These are phyloP conservation scores for Chromoteleia sp. DNA, from an alignment of 2,888 invertebrate genomes.

Conservation along the genomic window DNA sequence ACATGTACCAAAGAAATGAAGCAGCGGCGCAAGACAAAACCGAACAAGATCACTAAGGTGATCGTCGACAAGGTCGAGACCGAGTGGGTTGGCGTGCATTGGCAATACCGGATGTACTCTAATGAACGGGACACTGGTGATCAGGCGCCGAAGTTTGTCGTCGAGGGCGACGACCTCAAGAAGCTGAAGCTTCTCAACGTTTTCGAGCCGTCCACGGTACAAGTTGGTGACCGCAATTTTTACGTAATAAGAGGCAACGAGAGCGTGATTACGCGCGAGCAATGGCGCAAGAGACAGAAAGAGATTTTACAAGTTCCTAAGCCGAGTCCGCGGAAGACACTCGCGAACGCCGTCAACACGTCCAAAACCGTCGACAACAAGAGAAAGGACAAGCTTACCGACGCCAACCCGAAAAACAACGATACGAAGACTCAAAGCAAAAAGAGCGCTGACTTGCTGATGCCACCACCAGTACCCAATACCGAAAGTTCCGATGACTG, in stretches of 20 bases:
- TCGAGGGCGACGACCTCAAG: conserved; percentile 91
- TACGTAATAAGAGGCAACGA: conserved; percentile 92
- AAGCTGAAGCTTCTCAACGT: conserved; percentile 93
- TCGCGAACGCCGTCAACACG: conserved; percentile 73
- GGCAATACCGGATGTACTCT: conserved; percentile 92
- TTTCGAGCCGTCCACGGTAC: conserved; percentile 94
- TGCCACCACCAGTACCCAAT: conserved; percentile 76
- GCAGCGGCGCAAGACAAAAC: conserved; percentile 82
- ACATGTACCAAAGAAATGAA: conserved; percentile 91
- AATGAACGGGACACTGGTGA: conserved; percentile 87
- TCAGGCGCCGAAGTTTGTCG: conserved; percentile 88
- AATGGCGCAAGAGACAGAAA: conserved; percentile 88
- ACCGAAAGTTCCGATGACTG: conserved; percentile 84
- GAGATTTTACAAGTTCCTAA: conserved; percentile 83
- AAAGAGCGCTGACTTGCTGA: conserved; percentile 67
- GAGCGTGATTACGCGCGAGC: conserved; percentile 90
- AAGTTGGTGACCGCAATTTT: conserved; percentile 95
- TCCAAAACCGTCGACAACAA: conserved; percentile 76
- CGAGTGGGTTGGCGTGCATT: conserved; percentile 92
- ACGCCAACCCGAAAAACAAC: conserved; percentile 69
- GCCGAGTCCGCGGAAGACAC: conserved; percentile 80
- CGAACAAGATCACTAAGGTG: conserved; percentile 85
- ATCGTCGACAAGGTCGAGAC: conserved; percentile 94
- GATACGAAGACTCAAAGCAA: conserved; percentile 58
- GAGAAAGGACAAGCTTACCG: conserved; percentile 73